Evolutionary conservation across 1,140 invertebrate species (phyloP).

Genomic region (Procambarus virginalis): DNA sequence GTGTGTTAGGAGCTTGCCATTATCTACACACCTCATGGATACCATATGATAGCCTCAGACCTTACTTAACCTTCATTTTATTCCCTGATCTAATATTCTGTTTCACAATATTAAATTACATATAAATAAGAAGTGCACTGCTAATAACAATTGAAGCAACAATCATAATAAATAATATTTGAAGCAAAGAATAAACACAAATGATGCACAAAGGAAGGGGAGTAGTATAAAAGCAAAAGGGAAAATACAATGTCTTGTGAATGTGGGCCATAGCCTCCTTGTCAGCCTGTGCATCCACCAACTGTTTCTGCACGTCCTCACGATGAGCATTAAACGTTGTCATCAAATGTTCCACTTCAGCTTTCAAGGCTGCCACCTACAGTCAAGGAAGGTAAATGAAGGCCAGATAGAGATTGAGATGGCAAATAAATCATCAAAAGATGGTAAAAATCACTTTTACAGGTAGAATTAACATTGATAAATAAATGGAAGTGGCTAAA

Average conservation of each 20-base stretch:
- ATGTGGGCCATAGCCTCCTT: slow-evolving; percentile 69
- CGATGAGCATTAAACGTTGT: slow-evolving; percentile 35
- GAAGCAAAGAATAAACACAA: background rate
- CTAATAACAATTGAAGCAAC: background rate
- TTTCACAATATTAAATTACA: background rate
- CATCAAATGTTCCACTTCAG: slow-evolving; percentile 49
- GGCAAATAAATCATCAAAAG: background rate
- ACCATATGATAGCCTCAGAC: no score
- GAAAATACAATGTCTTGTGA: slow-evolving; percentile 70
- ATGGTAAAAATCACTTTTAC: background rate
- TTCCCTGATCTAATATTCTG: no score
- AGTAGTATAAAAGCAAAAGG: background rate
- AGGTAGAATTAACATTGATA: background rate
- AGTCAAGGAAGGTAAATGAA: slow-evolving; percentile 8
- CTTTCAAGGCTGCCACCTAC: slow-evolving; percentile 44
- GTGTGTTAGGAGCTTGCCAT: no score
- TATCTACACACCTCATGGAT: no score
- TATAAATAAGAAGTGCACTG: background rate
- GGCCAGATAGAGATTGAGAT: background rate
- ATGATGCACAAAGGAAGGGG: background rate
- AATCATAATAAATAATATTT: background rate
- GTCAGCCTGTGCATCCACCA: slow-evolving; percentile 72
- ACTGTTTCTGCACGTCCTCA: slow-evolving; percentile 73
- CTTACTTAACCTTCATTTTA: no score
- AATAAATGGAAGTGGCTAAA: background rate